These are phyloP conservation scores for Panagrolaimus sp. DNA, from an alignment of 1,140 invertebrate species.

Conservation along the genomic window DNA sequence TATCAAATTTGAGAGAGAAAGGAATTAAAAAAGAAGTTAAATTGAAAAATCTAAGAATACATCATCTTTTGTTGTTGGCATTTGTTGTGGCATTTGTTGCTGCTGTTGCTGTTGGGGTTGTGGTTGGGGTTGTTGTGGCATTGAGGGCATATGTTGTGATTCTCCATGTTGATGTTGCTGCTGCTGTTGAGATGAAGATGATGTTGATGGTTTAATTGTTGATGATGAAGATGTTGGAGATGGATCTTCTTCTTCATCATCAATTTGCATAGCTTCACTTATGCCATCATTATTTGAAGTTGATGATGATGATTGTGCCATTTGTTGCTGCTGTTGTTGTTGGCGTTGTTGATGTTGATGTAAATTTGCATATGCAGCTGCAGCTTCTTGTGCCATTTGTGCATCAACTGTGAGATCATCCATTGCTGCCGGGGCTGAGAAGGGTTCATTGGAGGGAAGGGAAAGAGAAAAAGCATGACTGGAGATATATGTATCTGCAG, in stretches of 20 bases:
- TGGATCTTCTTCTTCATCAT: not conserved
- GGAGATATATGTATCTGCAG: not conserved
- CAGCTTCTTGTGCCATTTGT: not conserved
- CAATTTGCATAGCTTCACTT: conserved; percentile 1
- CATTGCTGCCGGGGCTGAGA: conserved; percentile 6
- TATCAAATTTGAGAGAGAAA: too few species aligned
- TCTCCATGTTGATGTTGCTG: not conserved
- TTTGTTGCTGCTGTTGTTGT: too few species aligned
- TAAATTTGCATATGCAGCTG: too few species aligned
- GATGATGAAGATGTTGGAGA: not conserved
- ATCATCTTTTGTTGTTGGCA: too few species aligned
- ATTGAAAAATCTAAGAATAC: too few species aligned
- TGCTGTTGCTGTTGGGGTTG: not conserved
- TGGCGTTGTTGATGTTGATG: too few species aligned
- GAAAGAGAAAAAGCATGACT: not conserved
- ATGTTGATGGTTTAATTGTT: not conserved
- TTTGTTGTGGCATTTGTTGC: too few species aligned
- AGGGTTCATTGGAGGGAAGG: not conserved
- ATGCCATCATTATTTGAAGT: not conserved
- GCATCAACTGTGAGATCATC: conserved; percentile 13
- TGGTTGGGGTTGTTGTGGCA: not conserved
- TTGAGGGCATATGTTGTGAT: not conserved
- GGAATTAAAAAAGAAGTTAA: too few species aligned
- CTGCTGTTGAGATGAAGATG: not conserved
- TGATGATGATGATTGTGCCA: too few species aligned